Evolutionary conservation across 2,888 invertebrate species (phyloP).

Genomic region (Endomychus coccineus): DNA sequence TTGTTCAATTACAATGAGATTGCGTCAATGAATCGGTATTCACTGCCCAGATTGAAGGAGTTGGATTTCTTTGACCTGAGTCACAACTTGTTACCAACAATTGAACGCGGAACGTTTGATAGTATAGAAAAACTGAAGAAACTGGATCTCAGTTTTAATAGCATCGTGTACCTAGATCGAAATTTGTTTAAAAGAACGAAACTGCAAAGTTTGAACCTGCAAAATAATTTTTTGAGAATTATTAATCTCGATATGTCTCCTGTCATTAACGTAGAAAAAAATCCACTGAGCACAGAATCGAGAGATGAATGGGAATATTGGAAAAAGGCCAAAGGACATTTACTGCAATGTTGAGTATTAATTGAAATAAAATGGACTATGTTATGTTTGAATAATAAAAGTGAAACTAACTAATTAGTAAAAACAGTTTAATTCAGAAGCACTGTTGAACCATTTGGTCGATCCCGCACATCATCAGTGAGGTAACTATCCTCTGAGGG

Average conservation of each 20-base stretch:
- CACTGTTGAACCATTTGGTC: no score
- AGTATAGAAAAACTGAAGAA: conserved; percentile 7
- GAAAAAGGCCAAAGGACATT: conserved; percentile 6
- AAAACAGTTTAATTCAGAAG: no score
- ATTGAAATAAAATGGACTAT: no score
- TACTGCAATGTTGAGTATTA: no score
- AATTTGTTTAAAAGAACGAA: conserved; percentile 9
- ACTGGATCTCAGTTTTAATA: conserved; percentile 10
- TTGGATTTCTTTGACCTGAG: conserved; percentile 10
- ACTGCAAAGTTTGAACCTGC: conserved; percentile 9
- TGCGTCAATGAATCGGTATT: background rate
- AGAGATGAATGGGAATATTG: conserved; percentile 9
- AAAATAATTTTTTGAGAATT: conserved; percentile 8
- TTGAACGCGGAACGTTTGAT: conserved; percentile 9
- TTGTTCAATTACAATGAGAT: conserved; percentile 11
- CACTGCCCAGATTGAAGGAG: conserved; percentile 8
- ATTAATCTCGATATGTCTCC: conserved; percentile 4
- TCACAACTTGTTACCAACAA: conserved; percentile 10
- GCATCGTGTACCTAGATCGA: conserved; percentile 7
- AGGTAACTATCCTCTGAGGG: no score
- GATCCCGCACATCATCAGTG: no score
- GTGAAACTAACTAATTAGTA: no score
- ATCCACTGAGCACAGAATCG: conserved; percentile 1
- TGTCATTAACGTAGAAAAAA: conserved; percentile 12
- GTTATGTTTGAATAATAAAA: no score